These are phyloP conservation scores for Aleiodes testaceus DNA, from an alignment of 2,888 invertebrate genomes.

Conservation along the genomic window DNA sequence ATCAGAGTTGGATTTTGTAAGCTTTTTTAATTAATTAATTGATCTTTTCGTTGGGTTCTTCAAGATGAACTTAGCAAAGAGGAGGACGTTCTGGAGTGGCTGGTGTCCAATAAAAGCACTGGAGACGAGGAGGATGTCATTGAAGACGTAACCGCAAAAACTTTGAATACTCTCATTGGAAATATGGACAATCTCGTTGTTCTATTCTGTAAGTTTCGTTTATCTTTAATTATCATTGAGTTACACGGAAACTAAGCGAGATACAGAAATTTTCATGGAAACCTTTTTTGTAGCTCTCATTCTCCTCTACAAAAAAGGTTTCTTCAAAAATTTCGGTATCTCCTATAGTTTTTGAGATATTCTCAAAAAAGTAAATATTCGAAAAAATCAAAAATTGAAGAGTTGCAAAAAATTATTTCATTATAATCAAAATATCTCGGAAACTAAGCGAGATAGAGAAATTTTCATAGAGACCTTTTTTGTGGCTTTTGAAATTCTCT, in stretches of 20 bases:
- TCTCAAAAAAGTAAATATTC: too few species aligned
- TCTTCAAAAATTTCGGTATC: too few species aligned
- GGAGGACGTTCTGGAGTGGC: conserved; percentile 94
- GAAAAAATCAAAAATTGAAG: too few species aligned
- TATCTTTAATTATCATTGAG: conserved; percentile 8
- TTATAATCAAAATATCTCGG: too few species aligned
- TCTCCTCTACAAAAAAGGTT: too few species aligned
- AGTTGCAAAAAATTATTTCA: too few species aligned
- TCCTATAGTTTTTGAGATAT: too few species aligned
- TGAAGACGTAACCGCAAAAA: conserved; percentile 94
- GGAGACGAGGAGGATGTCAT: conserved; percentile 95
- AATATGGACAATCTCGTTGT: conserved; percentile 94
- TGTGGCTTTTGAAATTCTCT: too few species aligned
- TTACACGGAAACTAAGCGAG: neutral
- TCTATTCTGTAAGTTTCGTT: conserved; percentile 85
- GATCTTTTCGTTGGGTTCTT: conserved; percentile 24
- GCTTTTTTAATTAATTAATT: neutral
- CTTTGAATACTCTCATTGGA: conserved; percentile 88
- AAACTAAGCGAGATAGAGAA: too few species aligned
- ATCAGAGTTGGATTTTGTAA: conserved; percentile 6
- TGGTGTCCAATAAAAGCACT: conserved; percentile 93
- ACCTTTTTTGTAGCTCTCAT: neutral
- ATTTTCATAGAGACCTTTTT: too few species aligned
- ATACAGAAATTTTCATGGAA: conserved; percentile 20
- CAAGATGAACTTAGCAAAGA: conserved; percentile 90